These are phyloP conservation scores for Acanthurus lineatus DNA, from an alignment of 2,797 vertebrate species.

Conservation along the genomic window DNA sequence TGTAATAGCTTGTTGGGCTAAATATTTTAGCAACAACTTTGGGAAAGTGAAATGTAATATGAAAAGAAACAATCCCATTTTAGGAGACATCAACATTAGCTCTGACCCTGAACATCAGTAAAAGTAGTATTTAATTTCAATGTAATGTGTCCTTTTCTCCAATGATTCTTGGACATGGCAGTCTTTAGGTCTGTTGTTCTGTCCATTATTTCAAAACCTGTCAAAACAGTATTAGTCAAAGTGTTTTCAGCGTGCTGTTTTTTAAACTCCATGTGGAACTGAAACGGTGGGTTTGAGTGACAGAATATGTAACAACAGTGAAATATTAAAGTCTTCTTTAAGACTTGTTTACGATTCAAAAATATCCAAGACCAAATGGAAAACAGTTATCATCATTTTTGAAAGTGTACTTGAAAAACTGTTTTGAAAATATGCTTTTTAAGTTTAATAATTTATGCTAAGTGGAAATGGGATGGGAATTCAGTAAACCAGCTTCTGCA, in stretches of 20 bases:
- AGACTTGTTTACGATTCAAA: conserved; percentile 20
- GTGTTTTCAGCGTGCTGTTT: conserved; percentile 8
- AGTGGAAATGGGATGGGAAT: not conserved
- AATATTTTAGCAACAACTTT: conserved; percentile 14
- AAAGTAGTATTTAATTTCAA: not conserved
- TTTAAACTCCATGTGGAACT: conserved; percentile 8
- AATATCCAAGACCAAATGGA: conserved; percentile 40
- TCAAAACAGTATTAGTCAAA: conserved; percentile 42
- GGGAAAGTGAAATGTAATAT: conserved; percentile 10
- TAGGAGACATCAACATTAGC: not conserved
- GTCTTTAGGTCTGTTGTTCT: not conserved
- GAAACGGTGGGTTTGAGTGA: not conserved
- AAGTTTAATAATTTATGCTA: conserved; percentile 48
- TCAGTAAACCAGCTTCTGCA: conserved; percentile 70
- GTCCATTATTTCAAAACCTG: conserved; percentile 47
- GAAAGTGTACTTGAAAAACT: conserved; percentile 66
- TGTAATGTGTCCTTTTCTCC: not conserved
- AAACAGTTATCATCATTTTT: conserved; percentile 49
- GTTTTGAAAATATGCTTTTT: conserved; percentile 50
- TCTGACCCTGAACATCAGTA: not conserved
- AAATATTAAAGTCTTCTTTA: conserved; percentile 31
- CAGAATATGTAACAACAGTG: not conserved
- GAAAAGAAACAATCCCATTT: conserved; percentile 11
- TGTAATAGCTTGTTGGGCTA: conserved; percentile 8
- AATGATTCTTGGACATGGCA: not conserved